Conservation (phyloP, 64 coral and sea anemone species). For the Astreopora myriophthalma region DNA sequence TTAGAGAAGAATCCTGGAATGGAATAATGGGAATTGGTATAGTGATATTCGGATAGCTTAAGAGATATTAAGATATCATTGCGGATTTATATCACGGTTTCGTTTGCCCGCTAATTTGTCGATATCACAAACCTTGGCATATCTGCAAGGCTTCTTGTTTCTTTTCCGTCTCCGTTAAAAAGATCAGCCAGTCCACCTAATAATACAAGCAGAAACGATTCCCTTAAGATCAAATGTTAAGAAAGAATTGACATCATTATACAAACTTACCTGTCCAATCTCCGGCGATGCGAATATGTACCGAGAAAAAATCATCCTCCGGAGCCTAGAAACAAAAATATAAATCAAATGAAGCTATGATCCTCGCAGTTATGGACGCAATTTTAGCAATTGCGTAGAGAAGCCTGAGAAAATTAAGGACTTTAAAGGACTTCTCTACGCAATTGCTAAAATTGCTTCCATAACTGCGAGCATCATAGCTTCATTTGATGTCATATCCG, state of each 20-base stretch:
- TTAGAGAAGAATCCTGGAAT: no score
- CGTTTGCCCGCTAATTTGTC: background rate
- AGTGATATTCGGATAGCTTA: background rate
- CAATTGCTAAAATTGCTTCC: no score
- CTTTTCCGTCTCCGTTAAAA: slow-evolving; percentile 69
- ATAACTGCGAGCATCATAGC: no score
- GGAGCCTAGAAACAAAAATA: slow-evolving; percentile 68
- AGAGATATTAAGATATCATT: no score
- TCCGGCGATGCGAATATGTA: slow-evolving; percentile 86
- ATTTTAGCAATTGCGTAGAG: no score
- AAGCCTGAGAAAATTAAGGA: no score
- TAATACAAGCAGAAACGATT: background rate
- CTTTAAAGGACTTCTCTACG: no score
- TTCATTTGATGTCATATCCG: no score
- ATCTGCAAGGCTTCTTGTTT: slow-evolving; percentile 57
- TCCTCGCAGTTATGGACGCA: no score
- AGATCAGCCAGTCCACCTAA: slow-evolving; percentile 73
- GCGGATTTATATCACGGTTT: background rate
- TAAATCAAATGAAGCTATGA: no score
- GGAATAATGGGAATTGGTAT: no score
- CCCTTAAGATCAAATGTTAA: background rate
- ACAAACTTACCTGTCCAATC: slow-evolving; percentile 68
- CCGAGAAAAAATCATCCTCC: slow-evolving; percentile 86
- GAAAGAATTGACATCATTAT: background rate
- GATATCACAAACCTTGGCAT: slow-evolving; percentile 65